Base-by-base conservation (phyloP, 64 coral and sea anemone genomes). In the Porites australiensis region DNA sequence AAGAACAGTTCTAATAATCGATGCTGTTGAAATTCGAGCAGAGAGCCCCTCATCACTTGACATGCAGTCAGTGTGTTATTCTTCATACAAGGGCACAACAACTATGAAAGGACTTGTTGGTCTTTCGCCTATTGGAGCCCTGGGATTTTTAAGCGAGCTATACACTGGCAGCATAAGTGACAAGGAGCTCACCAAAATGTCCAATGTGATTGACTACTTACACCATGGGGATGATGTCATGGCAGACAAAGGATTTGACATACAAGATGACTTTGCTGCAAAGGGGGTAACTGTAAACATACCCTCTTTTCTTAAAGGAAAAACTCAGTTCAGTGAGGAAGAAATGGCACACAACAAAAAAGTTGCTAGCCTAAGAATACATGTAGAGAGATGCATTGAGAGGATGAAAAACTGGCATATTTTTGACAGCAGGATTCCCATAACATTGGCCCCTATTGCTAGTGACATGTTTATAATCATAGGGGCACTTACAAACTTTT, bases 201-300 rank as follows among this genome's bases (percentile, higher is more conserved):
- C 68, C 16, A 6, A 13, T 55, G 75, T 86, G 4, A 50, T 79
- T 43, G 60, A 78, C 46, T 58, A 23, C 49, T 54, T 79, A 3
- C 51, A 63, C 16, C 62, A n/a, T 15, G 81, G 65, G 48, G 71
- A 88, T 51, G 64, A 88, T 59, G 76, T 94, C 5, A 89, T 89
- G 92, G 92, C 86, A 48, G 92, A 89, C 64, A 89, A 94, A 89
- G 86, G 86, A 6, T 89, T 94, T 55, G 72, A 94, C 55, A 74
- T 77, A 1, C 86, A 94, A 89, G 86, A 94, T 82, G 92, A 89
- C 67, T 89, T 94, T 75, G 92, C 92, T 43, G 88, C 77, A 22
- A 87, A 82, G 50, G 92, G 86, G 11, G 86, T 87, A 44, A 75
- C 79, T 89, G 80, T 94, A 54, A 87, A 89, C 2, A 75, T 87